These are phyloP conservation scores for Benthosema pterotum DNA, from an alignment of 2,797 vertebrate genomes.

Conservation along the genomic window DNA sequence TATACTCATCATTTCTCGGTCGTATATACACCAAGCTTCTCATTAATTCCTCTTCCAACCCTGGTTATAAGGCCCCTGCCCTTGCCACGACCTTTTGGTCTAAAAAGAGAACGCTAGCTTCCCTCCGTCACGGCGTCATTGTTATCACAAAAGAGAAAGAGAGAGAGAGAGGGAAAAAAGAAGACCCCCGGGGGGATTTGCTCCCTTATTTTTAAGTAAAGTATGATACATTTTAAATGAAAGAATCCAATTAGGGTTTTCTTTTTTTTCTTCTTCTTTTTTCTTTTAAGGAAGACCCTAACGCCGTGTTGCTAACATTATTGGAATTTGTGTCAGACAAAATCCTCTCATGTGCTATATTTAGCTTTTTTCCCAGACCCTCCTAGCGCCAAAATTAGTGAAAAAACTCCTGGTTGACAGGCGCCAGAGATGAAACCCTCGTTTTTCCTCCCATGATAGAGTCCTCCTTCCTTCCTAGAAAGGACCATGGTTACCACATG, in stretches of 20 bases:
- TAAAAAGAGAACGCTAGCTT: constrained; percentile 22
- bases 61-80: constrained; percentile 15
- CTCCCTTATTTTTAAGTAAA: constrained; percentile 18
- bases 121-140: constrained; percentile 34
- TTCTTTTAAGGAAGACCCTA: no score
- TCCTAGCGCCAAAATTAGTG: no score
- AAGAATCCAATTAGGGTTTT: constrained; percentile 33
- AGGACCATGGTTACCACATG: no score
- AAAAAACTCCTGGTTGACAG: no score
- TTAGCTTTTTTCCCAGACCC: no score
- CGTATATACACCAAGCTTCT: neutral
- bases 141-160: constrained; percentile 25
- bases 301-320: no score
- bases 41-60: neutral
- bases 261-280: no score
- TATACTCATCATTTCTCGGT: neutral
- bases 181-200: constrained; percentile 12
- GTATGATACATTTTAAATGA: constrained; percentile 29
- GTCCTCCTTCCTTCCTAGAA: no score
- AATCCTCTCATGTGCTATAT: no score
- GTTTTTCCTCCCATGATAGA: no score
- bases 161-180: constrained; percentile 4
- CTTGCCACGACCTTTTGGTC: constrained; percentile 35
- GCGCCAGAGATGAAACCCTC: no score
- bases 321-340: no score